Percentiles rank a stretch among this genome's conserved stretches.
Conservation (phyloP, 2,888 invertebrate genomes). For the Geophilus truncorum region DNA sequence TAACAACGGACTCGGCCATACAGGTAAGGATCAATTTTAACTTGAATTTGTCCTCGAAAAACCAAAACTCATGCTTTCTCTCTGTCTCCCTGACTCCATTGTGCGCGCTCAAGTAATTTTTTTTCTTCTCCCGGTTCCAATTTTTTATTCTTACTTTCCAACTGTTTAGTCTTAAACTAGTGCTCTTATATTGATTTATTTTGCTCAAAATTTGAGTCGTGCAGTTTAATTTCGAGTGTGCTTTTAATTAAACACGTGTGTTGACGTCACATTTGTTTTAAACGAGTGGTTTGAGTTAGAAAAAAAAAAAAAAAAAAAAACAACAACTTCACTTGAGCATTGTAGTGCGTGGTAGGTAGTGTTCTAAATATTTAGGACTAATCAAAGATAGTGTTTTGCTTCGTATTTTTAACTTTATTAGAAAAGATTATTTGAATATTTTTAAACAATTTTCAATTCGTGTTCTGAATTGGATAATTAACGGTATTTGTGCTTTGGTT, state of each 20-base stretch:
- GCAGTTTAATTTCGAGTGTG: neutral
- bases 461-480: neutral
- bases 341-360: conserved; percentile 17
- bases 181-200: neutral
- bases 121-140: neutral
- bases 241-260: conserved; percentile 22
- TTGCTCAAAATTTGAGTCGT: neutral
- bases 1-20: conserved; percentile 34
- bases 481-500: neutral
- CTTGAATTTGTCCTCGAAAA: neutral
- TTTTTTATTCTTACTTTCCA: neutral
- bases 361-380: neutral
- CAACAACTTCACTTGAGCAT: neutral
- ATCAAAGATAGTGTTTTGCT: neutral
- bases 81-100: conserved; percentile 16
- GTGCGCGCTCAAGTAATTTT: conserved; percentile 9
- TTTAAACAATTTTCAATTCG: neutral
- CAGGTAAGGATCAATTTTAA: conserved; percentile 31
- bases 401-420: neutral
- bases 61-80: conserved; percentile 20
- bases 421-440: neutral
- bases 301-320: neutral
- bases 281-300: neutral
- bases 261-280: conserved; percentile 15
- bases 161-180: neutral